phyloP scores from a whole-genome alignment of 2,797 vertebrate genomes.

The Myotis vivesi region DNA sequence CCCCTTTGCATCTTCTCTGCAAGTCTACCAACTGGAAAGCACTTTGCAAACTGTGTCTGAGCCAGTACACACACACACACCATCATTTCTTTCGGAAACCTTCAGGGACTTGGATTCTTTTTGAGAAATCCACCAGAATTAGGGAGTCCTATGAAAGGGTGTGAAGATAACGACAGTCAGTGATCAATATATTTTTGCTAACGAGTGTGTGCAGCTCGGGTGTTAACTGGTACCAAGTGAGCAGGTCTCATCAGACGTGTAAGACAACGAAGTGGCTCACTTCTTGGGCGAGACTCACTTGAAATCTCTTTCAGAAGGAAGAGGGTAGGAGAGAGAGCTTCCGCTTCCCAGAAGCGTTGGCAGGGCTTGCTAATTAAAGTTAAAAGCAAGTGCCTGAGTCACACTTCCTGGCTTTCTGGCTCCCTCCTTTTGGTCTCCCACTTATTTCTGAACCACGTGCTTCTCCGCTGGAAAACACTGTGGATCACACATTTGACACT shows the following conservation, averaged over 20 bases:
- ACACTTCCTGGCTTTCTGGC: slow-evolving; percentile 73
- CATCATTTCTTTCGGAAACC: slow-evolving; percentile 55
- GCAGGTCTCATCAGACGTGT: not conserved
- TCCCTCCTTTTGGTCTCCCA: slow-evolving; percentile 51
- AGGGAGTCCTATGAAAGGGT: not conserved
- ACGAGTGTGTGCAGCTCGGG: not conserved
- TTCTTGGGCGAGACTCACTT: not conserved
- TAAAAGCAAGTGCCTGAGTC: slow-evolving; percentile 74
- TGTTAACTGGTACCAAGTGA: not conserved
- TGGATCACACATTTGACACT: slow-evolving; percentile 67
- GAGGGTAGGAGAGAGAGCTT: slow-evolving; percentile 34
- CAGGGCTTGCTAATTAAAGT: slow-evolving; percentile 70
- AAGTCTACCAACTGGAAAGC: slow-evolving; percentile 59
- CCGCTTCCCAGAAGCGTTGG: slow-evolving; percentile 70
- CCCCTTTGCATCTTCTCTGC: slow-evolving; percentile 7
- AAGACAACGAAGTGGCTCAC: not conserved
- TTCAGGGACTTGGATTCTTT: slow-evolving; percentile 62
- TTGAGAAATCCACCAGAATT: slow-evolving; percentile 18
- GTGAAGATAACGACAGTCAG: slow-evolving; percentile 2
- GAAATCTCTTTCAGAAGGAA: slow-evolving; percentile 27
- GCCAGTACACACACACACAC: slow-evolving; percentile 16
- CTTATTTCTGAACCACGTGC: slow-evolving; percentile 63
- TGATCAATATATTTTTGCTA: not conserved
- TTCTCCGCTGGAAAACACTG: slow-evolving; percentile 49
- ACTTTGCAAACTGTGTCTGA: slow-evolving; percentile 53